These are phyloP conservation scores for Gambusia affinis DNA, from an alignment of 2,113 vertebrate species.

Conservation along the genomic window DNA sequence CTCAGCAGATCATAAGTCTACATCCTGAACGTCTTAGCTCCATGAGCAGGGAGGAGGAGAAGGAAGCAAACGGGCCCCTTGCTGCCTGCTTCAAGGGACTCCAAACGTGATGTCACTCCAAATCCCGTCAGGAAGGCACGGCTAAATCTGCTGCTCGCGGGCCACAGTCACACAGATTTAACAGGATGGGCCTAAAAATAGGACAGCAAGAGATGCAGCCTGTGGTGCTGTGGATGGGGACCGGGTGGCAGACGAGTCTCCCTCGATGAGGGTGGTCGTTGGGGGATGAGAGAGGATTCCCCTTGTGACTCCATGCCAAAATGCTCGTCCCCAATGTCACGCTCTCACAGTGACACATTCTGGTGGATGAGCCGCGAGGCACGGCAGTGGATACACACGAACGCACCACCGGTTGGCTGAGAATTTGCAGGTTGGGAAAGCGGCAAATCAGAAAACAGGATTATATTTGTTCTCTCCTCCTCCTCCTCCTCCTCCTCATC, in stretches of 20 bases:
- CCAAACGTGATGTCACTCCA: conserved; percentile 71
- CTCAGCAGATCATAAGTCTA: conserved; percentile 21
- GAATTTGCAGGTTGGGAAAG: conserved; percentile 19
- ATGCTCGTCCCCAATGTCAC: conserved; percentile 63
- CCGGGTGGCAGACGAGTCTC: conserved; percentile 55
- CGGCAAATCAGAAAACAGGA: conserved; percentile 8
- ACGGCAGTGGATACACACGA: conserved; percentile 17
- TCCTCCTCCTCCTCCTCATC: conserved; percentile 5
- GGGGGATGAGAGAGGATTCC: conserved; percentile 50
- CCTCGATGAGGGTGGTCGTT: conserved; percentile 32
- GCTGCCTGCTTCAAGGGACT: conserved; percentile 65
- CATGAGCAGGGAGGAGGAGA: conserved; percentile 15
- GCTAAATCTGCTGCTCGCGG: conserved; percentile 61
- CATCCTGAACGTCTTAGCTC: conserved; percentile 14
- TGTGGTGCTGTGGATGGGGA: conserved; percentile 60
- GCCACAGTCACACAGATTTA: conserved; percentile 66
- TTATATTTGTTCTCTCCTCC: background rate
- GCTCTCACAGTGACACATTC: conserved; percentile 28
- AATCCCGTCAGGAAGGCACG: conserved; percentile 67
- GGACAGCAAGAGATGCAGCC: conserved; percentile 41
- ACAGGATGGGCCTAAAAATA: conserved; percentile 63
- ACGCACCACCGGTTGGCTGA: conserved; percentile 8
- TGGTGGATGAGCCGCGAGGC: conserved; percentile 33
- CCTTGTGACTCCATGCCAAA: conserved; percentile 62
- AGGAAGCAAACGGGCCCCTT: conserved; percentile 16